These are phyloP conservation scores for Branchellion lobata DNA, from an alignment of 2,888 invertebrate species.

Conservation along the genomic window DNA sequence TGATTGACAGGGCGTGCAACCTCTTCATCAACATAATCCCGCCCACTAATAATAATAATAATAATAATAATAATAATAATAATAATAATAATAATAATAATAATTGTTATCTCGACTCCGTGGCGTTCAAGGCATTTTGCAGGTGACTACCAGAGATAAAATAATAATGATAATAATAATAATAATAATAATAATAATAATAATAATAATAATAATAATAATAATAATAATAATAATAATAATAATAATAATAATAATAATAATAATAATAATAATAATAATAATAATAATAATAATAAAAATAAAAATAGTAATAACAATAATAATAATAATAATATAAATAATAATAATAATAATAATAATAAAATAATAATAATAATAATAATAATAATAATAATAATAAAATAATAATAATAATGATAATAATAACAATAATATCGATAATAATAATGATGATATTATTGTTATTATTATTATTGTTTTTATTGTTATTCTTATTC, in stretches of 20 bases:
- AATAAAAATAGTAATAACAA: too few relatives aligned
- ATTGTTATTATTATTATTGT: not conserved
- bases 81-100: too few relatives aligned
- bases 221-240: too few relatives aligned
- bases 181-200: too few relatives aligned
- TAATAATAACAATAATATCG: too few relatives aligned
- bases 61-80: too few relatives aligned
- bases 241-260: too few relatives aligned
- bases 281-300: too few relatives aligned
- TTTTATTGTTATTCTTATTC: too few relatives aligned
- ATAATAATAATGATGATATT: not conserved
- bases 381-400: constrained; percentile 15
- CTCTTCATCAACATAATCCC: not conserved
- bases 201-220: too few relatives aligned
- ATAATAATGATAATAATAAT: not conserved
- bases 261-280: too few relatives aligned
- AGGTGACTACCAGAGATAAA: not conserved
- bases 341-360: not conserved
- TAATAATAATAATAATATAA: too few relatives aligned
- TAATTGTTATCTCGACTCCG: not conserved
- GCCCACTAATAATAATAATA: not conserved
- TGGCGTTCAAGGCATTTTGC: not conserved
- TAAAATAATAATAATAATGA: constrained; percentile 5
- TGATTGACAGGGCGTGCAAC: not conserved
- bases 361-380: not conserved